Evolutionary conservation across 2,113 vertebrate species (phyloP).

Genomic region (Aleadryas rufinucha): DNA sequence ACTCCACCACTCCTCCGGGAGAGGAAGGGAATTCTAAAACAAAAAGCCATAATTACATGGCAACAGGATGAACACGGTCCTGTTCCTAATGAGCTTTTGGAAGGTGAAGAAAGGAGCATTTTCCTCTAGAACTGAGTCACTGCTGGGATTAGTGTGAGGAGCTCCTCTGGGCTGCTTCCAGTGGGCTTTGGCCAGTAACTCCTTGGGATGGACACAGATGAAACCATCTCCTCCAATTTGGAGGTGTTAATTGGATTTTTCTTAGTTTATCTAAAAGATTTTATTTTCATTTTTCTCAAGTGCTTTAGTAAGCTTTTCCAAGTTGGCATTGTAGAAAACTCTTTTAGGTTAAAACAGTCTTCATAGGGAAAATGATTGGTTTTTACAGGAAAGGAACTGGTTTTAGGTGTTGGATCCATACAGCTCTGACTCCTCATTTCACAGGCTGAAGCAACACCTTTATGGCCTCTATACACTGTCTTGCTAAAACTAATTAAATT

Average conservation of each 20-base stretch:
- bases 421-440: not conserved
- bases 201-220: not conserved
- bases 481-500: not conserved
- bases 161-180: not conserved
- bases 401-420: not conserved
- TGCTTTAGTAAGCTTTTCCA: not conserved
- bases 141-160: not conserved
- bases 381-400: not conserved
- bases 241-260: not conserved
- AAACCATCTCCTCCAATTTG: not conserved
- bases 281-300: not conserved
- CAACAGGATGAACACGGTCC: not conserved
- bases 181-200: not conserved
- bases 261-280: not conserved
- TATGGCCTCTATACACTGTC: not conserved
- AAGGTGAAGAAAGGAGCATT: not conserved
- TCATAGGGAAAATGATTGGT: not conserved
- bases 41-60: not conserved
- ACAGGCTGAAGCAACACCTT: not conserved
- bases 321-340: not conserved
- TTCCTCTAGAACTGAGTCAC: not conserved
- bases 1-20: not conserved
- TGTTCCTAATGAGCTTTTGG: not conserved
- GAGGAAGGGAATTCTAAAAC: not conserved
- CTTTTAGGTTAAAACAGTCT: not conserved